Conservation (phyloP, 2,797 vertebrate genomes). For the Zonotrichia albicollis region DNA sequence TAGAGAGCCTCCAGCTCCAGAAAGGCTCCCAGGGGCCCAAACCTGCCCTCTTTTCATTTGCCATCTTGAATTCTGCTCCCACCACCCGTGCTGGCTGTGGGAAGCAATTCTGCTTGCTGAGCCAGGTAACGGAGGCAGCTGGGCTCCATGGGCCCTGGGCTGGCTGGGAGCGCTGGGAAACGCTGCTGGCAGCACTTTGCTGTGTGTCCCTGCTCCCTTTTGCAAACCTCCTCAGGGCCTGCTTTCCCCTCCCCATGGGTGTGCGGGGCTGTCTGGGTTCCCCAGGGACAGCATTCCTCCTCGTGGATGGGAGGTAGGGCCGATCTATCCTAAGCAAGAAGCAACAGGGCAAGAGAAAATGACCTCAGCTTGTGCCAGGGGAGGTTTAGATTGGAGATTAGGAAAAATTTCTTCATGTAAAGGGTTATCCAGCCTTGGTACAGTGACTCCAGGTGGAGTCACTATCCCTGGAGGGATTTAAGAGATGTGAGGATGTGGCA, state of each 20-base stretch:
- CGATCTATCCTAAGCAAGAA: accelerated
- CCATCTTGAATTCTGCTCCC: not conserved
- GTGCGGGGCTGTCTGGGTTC: not conserved
- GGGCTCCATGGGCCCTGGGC: accelerated
- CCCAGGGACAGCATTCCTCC: not conserved
- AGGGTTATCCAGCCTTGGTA: not conserved
- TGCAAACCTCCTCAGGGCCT: not conserved
- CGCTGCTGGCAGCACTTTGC: not conserved
- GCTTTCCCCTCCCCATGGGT: not conserved
- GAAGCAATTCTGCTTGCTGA: not conserved
- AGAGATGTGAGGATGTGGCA: not conserved
- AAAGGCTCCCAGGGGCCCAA: not conserved
- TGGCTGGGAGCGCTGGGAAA: not conserved
- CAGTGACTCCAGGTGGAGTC: not conserved
- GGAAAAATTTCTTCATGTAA: not conserved
- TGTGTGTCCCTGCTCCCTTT: not conserved
- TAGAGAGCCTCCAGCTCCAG: slow-evolving; percentile 16
- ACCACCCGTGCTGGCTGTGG: not conserved
- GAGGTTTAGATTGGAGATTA: not conserved
- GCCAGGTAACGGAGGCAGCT: not conserved
- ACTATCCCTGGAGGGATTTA: not conserved
- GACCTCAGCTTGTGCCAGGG: not conserved
- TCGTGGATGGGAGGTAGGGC: not conserved
- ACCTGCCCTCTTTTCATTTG: slow-evolving; percentile 23
- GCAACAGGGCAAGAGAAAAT: not conserved